These are phyloP conservation scores for Hartigia nigra DNA, from an alignment of 2,888 invertebrate genomes.

Conservation along the genomic window DNA sequence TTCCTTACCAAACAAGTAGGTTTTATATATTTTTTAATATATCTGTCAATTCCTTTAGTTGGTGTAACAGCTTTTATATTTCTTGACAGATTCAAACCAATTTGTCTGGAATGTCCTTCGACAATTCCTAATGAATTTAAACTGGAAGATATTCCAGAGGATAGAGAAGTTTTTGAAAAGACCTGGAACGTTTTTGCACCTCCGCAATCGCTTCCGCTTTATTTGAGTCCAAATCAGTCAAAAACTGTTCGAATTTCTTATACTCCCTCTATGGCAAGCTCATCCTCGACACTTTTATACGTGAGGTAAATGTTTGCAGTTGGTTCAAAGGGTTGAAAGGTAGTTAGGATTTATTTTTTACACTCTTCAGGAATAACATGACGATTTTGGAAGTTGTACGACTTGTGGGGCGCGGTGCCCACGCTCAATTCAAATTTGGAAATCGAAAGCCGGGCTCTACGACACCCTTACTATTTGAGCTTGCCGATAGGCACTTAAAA, in stretches of 20 bases:
- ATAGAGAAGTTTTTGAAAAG: conserved; percentile 49
- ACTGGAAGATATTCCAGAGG: conserved; percentile 38
- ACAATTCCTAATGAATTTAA: conserved; percentile 59
- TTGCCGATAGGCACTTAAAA: conserved; percentile 74
- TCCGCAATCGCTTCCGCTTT: conserved; percentile 50
- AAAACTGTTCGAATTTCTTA: conserved; percentile 53
- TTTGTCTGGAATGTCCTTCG: conserved; percentile 51
- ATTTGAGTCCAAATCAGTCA: conserved; percentile 55
- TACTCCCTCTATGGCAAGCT: conserved; percentile 49
- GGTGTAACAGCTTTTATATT: conserved; percentile 1
- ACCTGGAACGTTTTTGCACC: conserved; percentile 50
- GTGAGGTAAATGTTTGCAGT: conserved; percentile 43
- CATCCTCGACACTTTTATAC: conserved; percentile 59
- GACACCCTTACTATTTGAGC: conserved; percentile 84
- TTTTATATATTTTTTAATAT: conserved; percentile 44
- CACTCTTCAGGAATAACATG: conserved; percentile 83
- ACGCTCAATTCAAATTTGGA: conserved; percentile 88
- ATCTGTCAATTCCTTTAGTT: conserved; percentile 22
- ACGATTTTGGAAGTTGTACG: conserved; percentile 90
- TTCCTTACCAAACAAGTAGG: conserved; percentile 67
- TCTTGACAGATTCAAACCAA: conserved; percentile 53
- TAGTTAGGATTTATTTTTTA: neutral
- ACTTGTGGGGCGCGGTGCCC: conserved; percentile 85
- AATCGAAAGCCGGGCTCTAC: conserved; percentile 84
- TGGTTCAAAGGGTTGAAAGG: neutral